Evolutionary conservation across 2,113 vertebrate species (phyloP), one percentile per base, ranked within the genome.

Genomic region (Albula glossodonta): DNA sequence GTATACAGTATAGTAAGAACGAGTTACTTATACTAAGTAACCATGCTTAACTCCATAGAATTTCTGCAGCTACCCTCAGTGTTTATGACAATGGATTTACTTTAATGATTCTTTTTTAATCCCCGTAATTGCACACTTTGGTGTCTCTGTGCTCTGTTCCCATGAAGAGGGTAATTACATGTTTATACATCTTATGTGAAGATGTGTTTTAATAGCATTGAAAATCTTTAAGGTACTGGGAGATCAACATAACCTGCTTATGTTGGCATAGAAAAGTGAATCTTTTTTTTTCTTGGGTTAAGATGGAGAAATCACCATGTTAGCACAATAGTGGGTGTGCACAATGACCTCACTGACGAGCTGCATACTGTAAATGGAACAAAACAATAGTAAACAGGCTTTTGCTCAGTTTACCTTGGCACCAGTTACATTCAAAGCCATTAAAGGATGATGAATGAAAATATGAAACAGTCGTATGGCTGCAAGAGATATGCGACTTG

Each of bases 61-160:
- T 56, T 56, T 56, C 31, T 9, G 53, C 12, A 56, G 53, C 53
- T 56, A 7, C 53, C 6, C 31, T 74, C n/a, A 31, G 22, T 81
- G 22, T 57, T 82, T 86, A 12, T 78, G 51, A 53, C 51, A 8
- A 25, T 17, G 12, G 52, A 81, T 15, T 79, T 48, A 22, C 79
- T 48, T 84, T 50, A 83, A 50, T 25, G 25, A 74, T 50, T 84
- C 83, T 70, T 49, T 53, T n/a, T n/a, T 83, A 70, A 78, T 48
- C 17, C 53, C 79, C 52, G 19, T 84, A 19, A 83, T 87, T 22
- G 51, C 48, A 53, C 22, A 70, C 77, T n/a, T 56, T 19, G 15
- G 51, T 86, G 5, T 90, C 84, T 89, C 83, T 81, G 82, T 82
- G 57, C 85, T 90, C 88, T 83, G 88, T 91, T 90, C 86, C 90